Conservation (phyloP, 2,888 invertebrate species). For the Oasisia sp. region DNA sequence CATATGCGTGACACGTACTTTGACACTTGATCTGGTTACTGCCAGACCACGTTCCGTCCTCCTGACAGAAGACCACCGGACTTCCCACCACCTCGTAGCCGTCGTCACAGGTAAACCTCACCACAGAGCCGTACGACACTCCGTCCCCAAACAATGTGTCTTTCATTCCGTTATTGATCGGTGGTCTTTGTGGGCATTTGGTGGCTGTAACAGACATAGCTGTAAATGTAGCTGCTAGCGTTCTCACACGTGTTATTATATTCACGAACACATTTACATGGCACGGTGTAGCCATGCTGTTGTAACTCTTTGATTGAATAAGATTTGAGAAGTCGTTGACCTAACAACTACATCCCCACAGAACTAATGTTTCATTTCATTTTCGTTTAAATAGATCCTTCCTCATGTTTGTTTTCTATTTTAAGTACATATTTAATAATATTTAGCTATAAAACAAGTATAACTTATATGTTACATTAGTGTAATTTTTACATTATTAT, state of each 20-base stretch:
- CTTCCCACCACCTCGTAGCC: conserved; percentile 22
- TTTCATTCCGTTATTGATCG: background rate
- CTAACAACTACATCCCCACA: too few species aligned
- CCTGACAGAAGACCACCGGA: background rate
- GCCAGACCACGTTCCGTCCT: conserved; percentile 23
- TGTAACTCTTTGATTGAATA: background rate
- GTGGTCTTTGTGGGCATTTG: background rate
- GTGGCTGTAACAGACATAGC: background rate
- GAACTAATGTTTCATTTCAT: too few species aligned
- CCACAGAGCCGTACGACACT: background rate
- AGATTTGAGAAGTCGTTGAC: too few species aligned
- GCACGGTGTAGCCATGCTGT: background rate
- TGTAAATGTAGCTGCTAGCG: background rate
- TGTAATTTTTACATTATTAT: too few species aligned
- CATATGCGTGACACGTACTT: background rate
- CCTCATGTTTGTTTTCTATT: too few species aligned
- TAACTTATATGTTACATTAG: too few species aligned
- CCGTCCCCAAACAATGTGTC: background rate
- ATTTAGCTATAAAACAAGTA: too few species aligned
- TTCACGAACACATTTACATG: background rate
- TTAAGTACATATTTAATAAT: too few species aligned
- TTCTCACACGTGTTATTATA: background rate
- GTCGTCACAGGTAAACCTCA: background rate
- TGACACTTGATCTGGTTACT: background rate
- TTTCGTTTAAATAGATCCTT: too few species aligned